Evolutionary conservation across 2,113 vertebrate genomes (phyloP).

Genomic region (Xyliphius kryptos): DNA sequence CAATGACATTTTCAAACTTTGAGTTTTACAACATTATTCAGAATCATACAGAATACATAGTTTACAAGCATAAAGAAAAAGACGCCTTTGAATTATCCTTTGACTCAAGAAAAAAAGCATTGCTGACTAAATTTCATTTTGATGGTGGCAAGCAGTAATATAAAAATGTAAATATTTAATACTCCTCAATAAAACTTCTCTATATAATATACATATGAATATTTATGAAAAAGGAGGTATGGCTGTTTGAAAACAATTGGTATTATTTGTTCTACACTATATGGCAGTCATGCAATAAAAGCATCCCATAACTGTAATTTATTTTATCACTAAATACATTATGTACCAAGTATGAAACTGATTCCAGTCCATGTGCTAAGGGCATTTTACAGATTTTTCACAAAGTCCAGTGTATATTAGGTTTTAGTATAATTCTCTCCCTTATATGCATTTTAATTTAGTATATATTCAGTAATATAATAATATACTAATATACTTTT

Average conservation of each 20-base stretch:
- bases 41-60: no score
- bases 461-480: no score
- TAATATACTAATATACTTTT: no score
- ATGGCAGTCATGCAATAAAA: background rate
- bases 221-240: background rate
- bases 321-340: constrained; percentile 2
- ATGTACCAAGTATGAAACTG: background rate
- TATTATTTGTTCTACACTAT: background rate
- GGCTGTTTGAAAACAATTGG: background rate
- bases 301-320: background rate
- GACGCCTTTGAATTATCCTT: background rate
- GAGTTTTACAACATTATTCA: no score
- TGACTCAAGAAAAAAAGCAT: background rate
- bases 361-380: background rate
- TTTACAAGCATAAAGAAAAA: no score
- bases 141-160: no score
- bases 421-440: no score
- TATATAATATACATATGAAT: constrained; percentile 6
- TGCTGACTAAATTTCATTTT: no score
- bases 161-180: constrained; percentile 7
- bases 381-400: background rate
- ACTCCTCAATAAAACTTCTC: background rate
- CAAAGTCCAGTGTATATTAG: background rate
- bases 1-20: no score
- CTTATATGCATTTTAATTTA: no score